Base-by-base conservation (phyloP, 2,797 vertebrate genomes). In the Phylloscopus collybita region DNA sequence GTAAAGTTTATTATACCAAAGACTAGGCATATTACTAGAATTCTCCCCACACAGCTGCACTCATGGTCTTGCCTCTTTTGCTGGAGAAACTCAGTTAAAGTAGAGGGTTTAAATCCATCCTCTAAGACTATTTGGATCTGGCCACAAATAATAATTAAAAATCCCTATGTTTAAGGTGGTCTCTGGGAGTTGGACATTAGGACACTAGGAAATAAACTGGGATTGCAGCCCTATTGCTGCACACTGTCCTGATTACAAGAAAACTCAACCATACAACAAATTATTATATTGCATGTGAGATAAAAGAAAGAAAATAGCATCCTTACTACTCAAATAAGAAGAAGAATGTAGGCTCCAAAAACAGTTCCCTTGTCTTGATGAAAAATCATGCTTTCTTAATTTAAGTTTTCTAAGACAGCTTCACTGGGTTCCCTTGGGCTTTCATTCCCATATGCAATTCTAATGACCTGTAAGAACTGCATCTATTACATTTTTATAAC, bases 371-470 rank as follows among this genome's bases (percentile, higher is more conserved):
- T 88, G 47, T 72, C 57, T 40, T 78, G 81, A 71, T 80, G 67
- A 93, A 92, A 96, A 91, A 80, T 27, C 59, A 59, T 14, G 44
- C 67, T 89, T 74, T 59, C 5, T 23, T 60, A 74, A 76, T 81
- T 86, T 80, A 71, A 67, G 29, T 50, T 90, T 90, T 85, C 78
- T 93, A 60, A 86, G 51, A 93, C 23, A 80, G 72, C 32, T 94
- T 89, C 53, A 56, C 50, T 54, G 75, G 23, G 8, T 57, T 90
- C 75, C 93, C 79, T 30, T 86, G 86, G 45, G 61, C 71, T 93
- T 95, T 92, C 67, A 88, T 13, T 86, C 78, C 80, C 70, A n/a
- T 79, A 78, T 56, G 49, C 76, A 95, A 91, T 96, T 94, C 91
- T 93, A 96, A 96, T 85, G 70, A 91, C 50, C 64, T 75, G 18